Conservation (phyloP, 2,797 vertebrate species). For the Sebastes oblongus region DNA sequence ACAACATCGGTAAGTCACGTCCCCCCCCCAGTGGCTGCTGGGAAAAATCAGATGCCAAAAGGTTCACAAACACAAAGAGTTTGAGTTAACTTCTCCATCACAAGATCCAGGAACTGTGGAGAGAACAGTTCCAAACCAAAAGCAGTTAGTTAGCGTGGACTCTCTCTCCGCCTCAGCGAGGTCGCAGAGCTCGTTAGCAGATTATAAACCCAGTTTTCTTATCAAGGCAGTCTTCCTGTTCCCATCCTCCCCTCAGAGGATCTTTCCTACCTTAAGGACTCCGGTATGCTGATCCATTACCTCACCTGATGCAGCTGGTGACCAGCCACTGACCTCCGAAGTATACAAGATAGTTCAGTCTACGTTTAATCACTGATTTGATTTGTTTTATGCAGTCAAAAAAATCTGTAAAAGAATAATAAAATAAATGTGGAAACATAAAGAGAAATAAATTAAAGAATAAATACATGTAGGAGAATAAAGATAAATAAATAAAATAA, state of each 20-base stretch:
- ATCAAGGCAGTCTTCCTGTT: conserved; percentile 12
- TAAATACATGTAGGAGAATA: no score
- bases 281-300: conserved; percentile 3
- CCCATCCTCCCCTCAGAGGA: conserved; percentile 1
- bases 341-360: not conserved
- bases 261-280: not conserved
- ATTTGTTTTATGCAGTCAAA: not conserved
- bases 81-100: not conserved
- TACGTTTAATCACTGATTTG: not conserved
- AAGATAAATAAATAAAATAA: no score
- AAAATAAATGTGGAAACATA: no score
- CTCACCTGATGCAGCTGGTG: conserved; percentile 31
- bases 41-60: not conserved
- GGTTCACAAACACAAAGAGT: not conserved
- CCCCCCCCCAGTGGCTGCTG: not conserved
- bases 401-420: no score
- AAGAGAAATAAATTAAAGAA: no score
- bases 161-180: not conserved
- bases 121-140: not conserved
- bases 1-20: conserved; percentile 91
- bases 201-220: conserved; percentile 26
- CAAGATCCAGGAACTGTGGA: no score
- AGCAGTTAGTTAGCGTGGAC: not conserved
- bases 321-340: conserved; percentile 22
- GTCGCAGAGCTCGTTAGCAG: not conserved